These are phyloP conservation scores for Bursaphelenchus okinawaensis DNA, from an alignment of 2,888 invertebrate species.

Conservation along the genomic window DNA sequence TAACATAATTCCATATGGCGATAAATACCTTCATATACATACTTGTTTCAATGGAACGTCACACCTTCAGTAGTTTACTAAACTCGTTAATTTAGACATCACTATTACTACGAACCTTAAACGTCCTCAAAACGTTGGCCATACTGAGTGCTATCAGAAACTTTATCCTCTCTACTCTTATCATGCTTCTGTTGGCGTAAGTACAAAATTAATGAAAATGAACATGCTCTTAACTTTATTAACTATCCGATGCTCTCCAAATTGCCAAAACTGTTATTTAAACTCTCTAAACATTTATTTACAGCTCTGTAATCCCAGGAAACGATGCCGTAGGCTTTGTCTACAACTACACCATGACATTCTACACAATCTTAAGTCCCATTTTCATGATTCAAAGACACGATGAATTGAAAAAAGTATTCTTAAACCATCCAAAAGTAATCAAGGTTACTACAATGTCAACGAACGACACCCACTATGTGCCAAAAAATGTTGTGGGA, in stretches of 20 bases:
- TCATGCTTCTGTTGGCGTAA: background rate
- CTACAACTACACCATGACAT: background rate
- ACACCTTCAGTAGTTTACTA: too few species aligned
- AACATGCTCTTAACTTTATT: background rate
- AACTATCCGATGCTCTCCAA: too few species aligned
- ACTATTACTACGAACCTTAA: background rate
- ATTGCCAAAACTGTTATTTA: too few species aligned
- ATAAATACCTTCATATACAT: too few species aligned
- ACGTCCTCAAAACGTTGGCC: background rate
- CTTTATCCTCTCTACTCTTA: background rate
- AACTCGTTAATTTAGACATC: too few species aligned
- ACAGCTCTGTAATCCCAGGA: background rate
- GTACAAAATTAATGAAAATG: background rate
- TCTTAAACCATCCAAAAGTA: background rate
- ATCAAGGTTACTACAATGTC: background rate
- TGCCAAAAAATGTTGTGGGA: background rate
- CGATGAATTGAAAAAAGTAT: background rate
- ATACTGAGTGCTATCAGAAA: background rate
- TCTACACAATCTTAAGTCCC: background rate
- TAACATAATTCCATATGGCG: too few species aligned
- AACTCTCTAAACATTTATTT: background rate
- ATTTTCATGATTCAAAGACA: background rate
- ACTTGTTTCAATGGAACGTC: too few species aligned
- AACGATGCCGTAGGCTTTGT: background rate
- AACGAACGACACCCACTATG: background rate